Base-by-base conservation (phyloP, 2,113 vertebrate genomes). In the Coracopsis vasa region DNA sequence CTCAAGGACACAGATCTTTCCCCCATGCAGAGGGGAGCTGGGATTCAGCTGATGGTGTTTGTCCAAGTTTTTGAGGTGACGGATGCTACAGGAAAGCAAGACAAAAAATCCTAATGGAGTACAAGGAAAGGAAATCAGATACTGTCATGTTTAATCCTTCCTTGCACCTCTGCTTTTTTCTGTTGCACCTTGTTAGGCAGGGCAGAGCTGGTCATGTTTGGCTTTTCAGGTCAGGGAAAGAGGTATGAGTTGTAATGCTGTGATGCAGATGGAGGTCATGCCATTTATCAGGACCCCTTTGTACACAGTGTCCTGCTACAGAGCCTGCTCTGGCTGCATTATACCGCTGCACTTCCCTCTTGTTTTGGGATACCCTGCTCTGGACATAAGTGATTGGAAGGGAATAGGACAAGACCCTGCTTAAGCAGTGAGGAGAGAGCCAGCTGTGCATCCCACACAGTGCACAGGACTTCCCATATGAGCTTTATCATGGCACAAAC, bases 361-460 rank as follows among this genome's bases (percentile, higher is more conserved):
- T 41, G 20, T 39, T 85, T 61, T 25, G 70, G 56, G 24, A 31
- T 54, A 66, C 45, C 16, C 13, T 81, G 20, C 33, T 9, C 31
- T 28, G 56, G 23, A 24, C 29, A 44, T 20, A n/a, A 48, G 58
- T 21, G 45, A 7, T 35, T 31, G 25, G 33, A 25, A 61, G 6
- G 51, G 37, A 58, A 7, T 3, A 37, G 48, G 13, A 41, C 31
- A 62, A 28, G 73, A 70, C 2, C 16, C 66, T 0, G 0, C 6
- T 53, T 35, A 39, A 56, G n/a, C 27, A 56, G 54, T 41, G 56
- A 62, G 72, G 41, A 62, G 44, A 61, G 37, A 71, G 8, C 8
- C 65, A 74, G 10, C 37, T 51, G 35, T 44, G 17, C 41, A 58
- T 53, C n/a, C 33, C 78, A 80, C 3, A 5, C 11, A 13, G 21